Evolutionary conservation across 2,113 vertebrate genomes (phyloP).

Genomic region (Melanerpes aurifrons): DNA sequence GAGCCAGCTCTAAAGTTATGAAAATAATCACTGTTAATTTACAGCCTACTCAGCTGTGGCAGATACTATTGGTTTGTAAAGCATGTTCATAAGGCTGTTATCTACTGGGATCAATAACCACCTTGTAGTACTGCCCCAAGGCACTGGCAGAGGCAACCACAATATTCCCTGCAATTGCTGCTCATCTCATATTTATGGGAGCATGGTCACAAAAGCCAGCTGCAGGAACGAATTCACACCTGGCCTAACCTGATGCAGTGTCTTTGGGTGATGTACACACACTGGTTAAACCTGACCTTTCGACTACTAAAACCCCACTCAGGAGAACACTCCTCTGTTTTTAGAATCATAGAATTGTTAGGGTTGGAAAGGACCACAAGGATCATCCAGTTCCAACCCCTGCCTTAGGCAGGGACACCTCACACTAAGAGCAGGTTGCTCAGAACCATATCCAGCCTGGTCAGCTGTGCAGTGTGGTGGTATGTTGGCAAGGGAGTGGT

Average conservation of each 20-base stretch:
- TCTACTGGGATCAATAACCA: conserved; percentile 50
- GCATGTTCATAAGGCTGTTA: background rate
- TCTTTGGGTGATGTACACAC: background rate
- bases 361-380: too few species aligned
- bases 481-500: background rate
- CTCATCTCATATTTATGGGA: background rate
- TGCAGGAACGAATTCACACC: background rate
- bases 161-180: background rate
- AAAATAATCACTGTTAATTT: conserved; percentile 30
- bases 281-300: background rate
- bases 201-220: background rate
- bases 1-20: background rate
- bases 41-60: background rate
- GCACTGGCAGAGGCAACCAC: conserved; percentile 3
- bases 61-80: background rate
- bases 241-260: background rate
- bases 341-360: too few species aligned
- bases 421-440: too few species aligned
- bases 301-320: background rate
- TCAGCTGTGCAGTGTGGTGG: background rate
- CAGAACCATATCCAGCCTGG: too few species aligned
- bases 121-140: background rate
- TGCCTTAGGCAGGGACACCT: too few species aligned
- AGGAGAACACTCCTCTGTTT: background rate
- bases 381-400: too few species aligned